Evolutionary conservation across 2,113 vertebrate genomes (phyloP).

Genomic region (Stegostoma tigrinum): DNA sequence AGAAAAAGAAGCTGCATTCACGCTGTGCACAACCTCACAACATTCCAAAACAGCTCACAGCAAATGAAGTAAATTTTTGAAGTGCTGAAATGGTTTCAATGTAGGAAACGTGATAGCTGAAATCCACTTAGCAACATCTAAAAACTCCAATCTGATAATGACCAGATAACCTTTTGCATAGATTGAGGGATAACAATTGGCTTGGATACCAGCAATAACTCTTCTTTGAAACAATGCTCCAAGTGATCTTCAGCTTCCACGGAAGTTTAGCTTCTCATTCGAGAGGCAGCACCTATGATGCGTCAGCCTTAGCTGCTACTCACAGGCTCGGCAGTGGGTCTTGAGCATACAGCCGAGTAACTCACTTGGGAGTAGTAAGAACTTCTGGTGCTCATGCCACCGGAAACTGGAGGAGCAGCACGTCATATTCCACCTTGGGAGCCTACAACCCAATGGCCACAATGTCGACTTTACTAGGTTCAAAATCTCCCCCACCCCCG

Average conservation of each 20-base stretch:
- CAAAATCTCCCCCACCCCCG: too few species aligned
- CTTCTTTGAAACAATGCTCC: not conserved
- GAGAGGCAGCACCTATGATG: not conserved
- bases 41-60: not conserved
- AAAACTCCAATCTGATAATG: not conserved
- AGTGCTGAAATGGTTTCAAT: not conserved
- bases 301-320: too few species aligned
- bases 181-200: not conserved
- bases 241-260: not conserved
- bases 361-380: not conserved
- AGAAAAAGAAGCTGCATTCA: not conserved
- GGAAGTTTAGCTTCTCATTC: not conserved
- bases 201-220: not conserved
- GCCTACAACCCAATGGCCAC: too few species aligned
- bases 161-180: not conserved
- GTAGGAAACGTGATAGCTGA: not conserved
- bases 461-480: too few species aligned
- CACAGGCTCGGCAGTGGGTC: not conserved
- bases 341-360: not conserved
- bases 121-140: not conserved
- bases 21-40: not conserved
- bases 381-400: too few species aligned
- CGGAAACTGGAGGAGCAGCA: too few species aligned
- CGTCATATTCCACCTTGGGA: too few species aligned
- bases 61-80: not conserved